Base-by-base conservation (phyloP, 2,888 invertebrate species). In the Eupithecia centaureata region DNA sequence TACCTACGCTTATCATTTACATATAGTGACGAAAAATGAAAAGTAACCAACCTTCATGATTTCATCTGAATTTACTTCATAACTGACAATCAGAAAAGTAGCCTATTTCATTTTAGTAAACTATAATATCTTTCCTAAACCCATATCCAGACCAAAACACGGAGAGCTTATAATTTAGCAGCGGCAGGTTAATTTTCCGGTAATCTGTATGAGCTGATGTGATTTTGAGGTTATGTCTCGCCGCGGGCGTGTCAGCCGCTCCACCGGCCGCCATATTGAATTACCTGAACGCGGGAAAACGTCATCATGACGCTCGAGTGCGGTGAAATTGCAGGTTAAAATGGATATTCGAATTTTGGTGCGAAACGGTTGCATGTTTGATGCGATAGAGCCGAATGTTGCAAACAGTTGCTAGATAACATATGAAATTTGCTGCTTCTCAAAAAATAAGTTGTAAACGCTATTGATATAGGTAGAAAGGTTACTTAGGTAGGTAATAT, bases 211-310 rank as follows among this genome's bases (percentile, higher is more conserved):
- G 80, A 82, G 84, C 74, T 85, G 86, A 88, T 86, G 84, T 82
- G 82, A 88, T 88, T 88, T 87, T 83, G 85, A 86, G 86, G 88
- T 88, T 87, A 85, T 85, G 84, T 82, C 82, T 81, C 79, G 84
- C 87, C 82, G 76, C 80, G 79, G 83, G 87, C 84, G 79, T 82
- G 79, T 56, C 27, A 57, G 57, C 75, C 78, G 80, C 80, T 72
- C 71, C 78, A 76, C 70, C 75, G 76, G 79, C 73, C 82, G 82
- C 86, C 86, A 87, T 87, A 88, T 88, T 86, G 85, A 83, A 88
- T 88, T 87, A 87, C 71, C 54, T 54, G 72, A 67, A 73, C 65
- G 80, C 72, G 73, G 73, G 76, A 81, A 78, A 79, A 80, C 79
- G 81, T 79, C 80, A 82, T 78, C 79, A 77, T 78, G 78, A 71